Conservation (phyloP, 2,888 invertebrate genomes). For the Xylota segnis region DNA sequence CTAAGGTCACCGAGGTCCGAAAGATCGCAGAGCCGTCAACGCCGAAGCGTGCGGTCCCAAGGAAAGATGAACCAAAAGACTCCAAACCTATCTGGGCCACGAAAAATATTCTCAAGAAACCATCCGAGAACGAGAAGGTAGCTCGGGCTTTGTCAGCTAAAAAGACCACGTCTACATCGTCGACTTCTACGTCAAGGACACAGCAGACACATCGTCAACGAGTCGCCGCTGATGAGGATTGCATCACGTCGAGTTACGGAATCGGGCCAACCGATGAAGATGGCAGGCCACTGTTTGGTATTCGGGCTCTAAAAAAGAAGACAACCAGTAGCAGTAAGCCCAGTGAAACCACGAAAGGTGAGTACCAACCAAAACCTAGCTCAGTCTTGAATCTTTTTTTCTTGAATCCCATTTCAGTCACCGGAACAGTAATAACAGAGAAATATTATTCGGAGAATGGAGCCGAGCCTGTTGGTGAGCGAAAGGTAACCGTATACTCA, state of each 20-base stretch:
- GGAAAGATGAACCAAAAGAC: constrained; percentile 80
- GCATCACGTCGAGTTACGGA: constrained; percentile 92
- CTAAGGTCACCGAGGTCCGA: constrained; percentile 73
- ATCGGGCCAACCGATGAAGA: constrained; percentile 93
- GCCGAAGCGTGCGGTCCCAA: constrained; percentile 82
- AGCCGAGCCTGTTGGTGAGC: constrained; percentile 88
- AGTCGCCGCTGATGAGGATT: constrained; percentile 85
- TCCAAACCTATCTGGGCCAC: constrained; percentile 88
- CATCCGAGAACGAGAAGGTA: constrained; percentile 82
- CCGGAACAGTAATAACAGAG: constrained; percentile 89
- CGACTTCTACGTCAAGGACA: constrained; percentile 59
- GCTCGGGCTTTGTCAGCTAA: constrained; percentile 62
- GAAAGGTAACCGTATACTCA: constrained; percentile 90
- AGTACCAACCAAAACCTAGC: constrained; percentile 55
- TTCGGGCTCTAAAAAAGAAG: constrained; percentile 89
- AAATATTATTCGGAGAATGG: constrained; percentile 90
- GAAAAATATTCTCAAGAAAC: constrained; percentile 87
- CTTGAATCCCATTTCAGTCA: constrained; percentile 85
- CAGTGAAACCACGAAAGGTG: constrained; percentile 88
- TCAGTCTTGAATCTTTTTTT: neutral
- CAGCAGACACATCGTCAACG: constrained; percentile 81
- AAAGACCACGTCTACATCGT: constrained; percentile 64
- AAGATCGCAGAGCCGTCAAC: constrained; percentile 78
- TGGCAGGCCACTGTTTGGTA: constrained; percentile 91
- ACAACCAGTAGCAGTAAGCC: constrained; percentile 83